These are phyloP conservation scores for Microplitis deprimator DNA, from an alignment of 2,888 invertebrate species.

Conservation along the genomic window DNA sequence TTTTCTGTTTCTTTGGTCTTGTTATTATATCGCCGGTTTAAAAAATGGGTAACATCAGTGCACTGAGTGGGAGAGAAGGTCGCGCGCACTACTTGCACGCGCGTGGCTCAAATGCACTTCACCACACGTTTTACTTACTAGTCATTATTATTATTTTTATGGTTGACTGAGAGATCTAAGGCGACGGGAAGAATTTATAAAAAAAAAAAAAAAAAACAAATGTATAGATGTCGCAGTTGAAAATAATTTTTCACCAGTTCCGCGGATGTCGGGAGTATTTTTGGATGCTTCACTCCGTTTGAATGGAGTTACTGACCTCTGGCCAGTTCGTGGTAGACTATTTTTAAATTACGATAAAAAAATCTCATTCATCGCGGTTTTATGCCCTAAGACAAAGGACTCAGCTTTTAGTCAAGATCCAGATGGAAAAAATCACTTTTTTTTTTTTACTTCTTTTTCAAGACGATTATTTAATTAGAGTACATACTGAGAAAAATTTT, in stretches of 20 bases:
- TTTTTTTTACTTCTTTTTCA: too few species aligned
- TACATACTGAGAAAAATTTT: too few species aligned
- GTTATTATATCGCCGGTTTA: slow-evolving; percentile 39
- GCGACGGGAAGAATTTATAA: not conserved
- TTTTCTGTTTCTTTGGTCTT: slow-evolving; percentile 18
- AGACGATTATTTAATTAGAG: too few species aligned
- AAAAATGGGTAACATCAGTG: slow-evolving; percentile 41
- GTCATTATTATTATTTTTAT: not conserved
- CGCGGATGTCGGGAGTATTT: slow-evolving; percentile 38
- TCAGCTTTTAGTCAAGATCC: not conserved
- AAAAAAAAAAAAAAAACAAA: not conserved
- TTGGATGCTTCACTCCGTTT: slow-evolving; percentile 42
- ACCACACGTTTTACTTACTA: not conserved
- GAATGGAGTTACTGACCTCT: slow-evolving; percentile 69
- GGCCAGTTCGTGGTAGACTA: slow-evolving; percentile 66
- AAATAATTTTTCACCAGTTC: slow-evolving; percentile 41
- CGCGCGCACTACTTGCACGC: slow-evolving; percentile 28
- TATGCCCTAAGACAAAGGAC: not conserved
- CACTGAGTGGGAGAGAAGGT: slow-evolving; percentile 41
- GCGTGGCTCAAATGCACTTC: slow-evolving; percentile 26
- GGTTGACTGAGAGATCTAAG: not conserved
- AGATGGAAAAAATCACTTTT: too few species aligned
- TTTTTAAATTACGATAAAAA: slow-evolving; percentile 62
- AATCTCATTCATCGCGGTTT: not conserved
- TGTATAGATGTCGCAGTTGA: not conserved